Evolutionary conservation across 2,888 invertebrate species (phyloP), one percentile per base, ranked within the genome.

Genomic region (Drosophila hamatofila): DNA sequence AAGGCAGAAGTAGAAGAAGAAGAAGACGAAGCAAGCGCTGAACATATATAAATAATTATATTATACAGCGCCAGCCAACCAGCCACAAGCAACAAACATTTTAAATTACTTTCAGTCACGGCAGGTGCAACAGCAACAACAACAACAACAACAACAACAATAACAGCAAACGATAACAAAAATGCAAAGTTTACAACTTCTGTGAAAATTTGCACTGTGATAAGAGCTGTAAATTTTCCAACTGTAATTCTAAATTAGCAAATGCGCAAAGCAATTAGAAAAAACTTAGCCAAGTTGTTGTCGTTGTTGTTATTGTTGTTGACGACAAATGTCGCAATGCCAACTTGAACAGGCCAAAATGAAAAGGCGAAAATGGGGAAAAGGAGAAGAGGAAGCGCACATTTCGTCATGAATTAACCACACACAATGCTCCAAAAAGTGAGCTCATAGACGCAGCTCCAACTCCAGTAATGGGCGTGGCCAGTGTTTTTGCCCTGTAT

Each of bases 41-140:
- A 57, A 55, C 65, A 63, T 64, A 58, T 59, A 74, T 77, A 77
- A 71, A 76, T 76, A 76, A 76, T 74, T 76, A 77, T 78, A 79
- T 64, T 79, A 61, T 64, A 67, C 66, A 69, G 39, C 75, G 58
- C 23, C 58, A 69, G 46, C 66, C 70, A 60, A 16, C 23, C 58
- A 69, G 46, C 64, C 66, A 55, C 35, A 61, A 81, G 73, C 75
- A 65, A 44, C 18, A 80, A 84, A 80, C 80, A 82, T 21, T 84
- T 87, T 74, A 80, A 84, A 84, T 66, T 78, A 75, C 88, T 76
- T 80, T 72, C 78, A 84, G 83, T 82, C 83, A 84, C 83, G 83
- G 64, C 82, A 87, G 69, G 68, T 72, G 25, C 37, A 54, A 52
- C 52, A 37, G 9, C 23, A 67, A 33, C 55, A 74, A 11, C 49